Percentiles rank a stretch among this genome's conserved stretches.
phyloP scores from a whole-genome alignment of 30 jellyfish, hydroid and myxozoan species.

The Cassiopea xamachana region DNA sequence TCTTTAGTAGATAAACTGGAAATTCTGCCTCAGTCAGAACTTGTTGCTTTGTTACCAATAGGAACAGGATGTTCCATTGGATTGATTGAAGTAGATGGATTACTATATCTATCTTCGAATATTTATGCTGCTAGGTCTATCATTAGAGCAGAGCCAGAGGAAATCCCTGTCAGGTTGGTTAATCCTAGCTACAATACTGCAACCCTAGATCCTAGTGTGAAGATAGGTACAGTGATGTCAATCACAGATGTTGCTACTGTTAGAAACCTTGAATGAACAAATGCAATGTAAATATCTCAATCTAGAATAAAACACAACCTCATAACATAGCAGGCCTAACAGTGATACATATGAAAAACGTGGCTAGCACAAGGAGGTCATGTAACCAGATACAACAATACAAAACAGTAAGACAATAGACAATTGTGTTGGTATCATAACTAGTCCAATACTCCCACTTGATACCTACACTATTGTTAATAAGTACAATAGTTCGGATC shows the following conservation, averaged over 20 bases:
- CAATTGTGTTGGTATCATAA: background rate
- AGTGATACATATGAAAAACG: background rate
- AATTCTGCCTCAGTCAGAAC: background rate
- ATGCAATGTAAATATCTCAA: background rate
- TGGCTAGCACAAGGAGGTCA: background rate
- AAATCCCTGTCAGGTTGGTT: slow-evolving; percentile 45
- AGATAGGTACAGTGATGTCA: slow-evolving; percentile 36
- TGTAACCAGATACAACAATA: background rate
- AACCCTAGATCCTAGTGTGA: slow-evolving; percentile 16
- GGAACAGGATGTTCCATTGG: slow-evolving; percentile 65
- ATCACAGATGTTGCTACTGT: background rate
- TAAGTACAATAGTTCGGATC: background rate
- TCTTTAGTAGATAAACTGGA: slow-evolving; percentile 9
- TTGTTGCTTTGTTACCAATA: background rate
- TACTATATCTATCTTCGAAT: slow-evolving; percentile 22
- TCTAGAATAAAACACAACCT: background rate
- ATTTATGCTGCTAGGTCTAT: slow-evolving; percentile 45
- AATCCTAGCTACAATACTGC: slow-evolving; percentile 16
- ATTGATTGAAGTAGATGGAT: slow-evolving; percentile 27
- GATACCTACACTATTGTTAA: background rate
- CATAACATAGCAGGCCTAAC: background rate
- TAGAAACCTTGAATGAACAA: background rate
- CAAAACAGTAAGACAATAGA: background rate
- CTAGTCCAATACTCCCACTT: slow-evolving; percentile 1
- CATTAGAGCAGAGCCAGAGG: slow-evolving; percentile 42